phyloP scores from a whole-genome alignment of 1,140 invertebrate genomes.

The Agraylea sexmaculata region DNA sequence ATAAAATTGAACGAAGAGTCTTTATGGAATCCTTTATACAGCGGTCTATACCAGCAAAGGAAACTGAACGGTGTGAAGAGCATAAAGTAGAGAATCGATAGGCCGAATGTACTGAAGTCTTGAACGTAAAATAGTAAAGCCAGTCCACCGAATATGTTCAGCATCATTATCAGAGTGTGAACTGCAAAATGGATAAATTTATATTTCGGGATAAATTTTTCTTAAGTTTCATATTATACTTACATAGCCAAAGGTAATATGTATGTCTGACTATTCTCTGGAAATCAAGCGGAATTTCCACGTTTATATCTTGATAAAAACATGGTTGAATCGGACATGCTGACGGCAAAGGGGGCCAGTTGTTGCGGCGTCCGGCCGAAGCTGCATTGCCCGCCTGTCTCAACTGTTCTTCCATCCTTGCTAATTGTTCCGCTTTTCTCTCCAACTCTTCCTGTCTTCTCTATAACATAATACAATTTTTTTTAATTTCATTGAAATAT shows the following conservation, averaged over 20 bases:
- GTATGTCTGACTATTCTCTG: conserved; percentile 88
- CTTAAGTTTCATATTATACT: conserved; percentile 36
- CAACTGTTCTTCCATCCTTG: conserved; percentile 80
- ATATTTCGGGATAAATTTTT: conserved; percentile 1
- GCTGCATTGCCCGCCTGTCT: conserved; percentile 49
- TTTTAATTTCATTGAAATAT: background rate
- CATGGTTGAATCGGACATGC: conserved; percentile 91
- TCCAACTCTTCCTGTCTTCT: conserved; percentile 75
- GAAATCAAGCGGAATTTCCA: conserved; percentile 98
- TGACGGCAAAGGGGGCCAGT: conserved; percentile 94
- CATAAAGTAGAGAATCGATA: conserved; percentile 80
- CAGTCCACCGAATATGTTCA: conserved; percentile 79
- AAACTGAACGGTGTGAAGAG: conserved; percentile 96
- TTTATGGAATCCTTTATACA: conserved; percentile 65
- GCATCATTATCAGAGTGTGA: conserved; percentile 71
- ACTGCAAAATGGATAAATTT: conserved; percentile 47
- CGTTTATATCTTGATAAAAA: conserved; percentile 98
- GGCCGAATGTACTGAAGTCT: conserved; percentile 70
- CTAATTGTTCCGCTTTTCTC: conserved; percentile 74
- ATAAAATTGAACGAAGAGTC: conserved; percentile 99
- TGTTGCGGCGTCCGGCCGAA: conserved; percentile 73
- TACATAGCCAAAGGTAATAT: conserved; percentile 97
- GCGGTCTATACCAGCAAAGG: conserved; percentile 81
- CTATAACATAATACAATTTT: conserved; percentile 41
- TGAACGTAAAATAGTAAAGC: conserved; percentile 51